Conservation (phyloP, 1,140 invertebrate genomes). For the Nasonia giraulti region DNA sequence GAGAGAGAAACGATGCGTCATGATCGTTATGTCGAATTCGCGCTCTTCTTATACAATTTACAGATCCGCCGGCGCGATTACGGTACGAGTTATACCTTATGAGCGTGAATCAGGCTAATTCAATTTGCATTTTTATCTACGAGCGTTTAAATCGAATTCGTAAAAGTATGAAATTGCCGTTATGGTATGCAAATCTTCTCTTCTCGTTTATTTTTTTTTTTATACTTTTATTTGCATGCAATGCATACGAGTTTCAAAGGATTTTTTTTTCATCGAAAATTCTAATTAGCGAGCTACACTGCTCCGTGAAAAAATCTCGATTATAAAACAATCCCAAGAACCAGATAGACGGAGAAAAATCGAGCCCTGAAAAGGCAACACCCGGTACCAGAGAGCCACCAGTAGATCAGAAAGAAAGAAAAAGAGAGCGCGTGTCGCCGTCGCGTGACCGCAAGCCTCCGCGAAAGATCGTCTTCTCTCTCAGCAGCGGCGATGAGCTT, state of each 20-base stretch:
- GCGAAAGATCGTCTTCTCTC: background rate
- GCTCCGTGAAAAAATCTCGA: background rate
- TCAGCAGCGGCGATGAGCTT: background rate
- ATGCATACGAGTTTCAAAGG: no score
- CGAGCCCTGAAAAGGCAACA: slow-evolving; percentile 19
- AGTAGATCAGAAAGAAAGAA: background rate
- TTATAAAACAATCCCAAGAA: background rate
- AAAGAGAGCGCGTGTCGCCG: background rate
- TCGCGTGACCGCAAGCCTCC: background rate
- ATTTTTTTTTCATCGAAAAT: background rate
- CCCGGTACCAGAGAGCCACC: background rate
- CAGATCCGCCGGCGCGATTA: no score
- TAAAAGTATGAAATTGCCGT: no score
- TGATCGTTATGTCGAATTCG: no score
- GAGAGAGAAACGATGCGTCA: no score
- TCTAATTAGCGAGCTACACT: background rate
- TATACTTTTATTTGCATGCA: background rate
- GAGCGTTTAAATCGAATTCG: no score
- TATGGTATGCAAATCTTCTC: no score
- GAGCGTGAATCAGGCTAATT: no score
- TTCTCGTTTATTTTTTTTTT: no score
- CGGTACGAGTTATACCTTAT: no score
- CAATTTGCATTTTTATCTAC: no score
- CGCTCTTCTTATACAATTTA: no score
- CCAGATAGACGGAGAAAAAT: background rate